Conservation (phyloP, 2,113 vertebrate genomes). For the Salvelinus fontinalis region DNA sequence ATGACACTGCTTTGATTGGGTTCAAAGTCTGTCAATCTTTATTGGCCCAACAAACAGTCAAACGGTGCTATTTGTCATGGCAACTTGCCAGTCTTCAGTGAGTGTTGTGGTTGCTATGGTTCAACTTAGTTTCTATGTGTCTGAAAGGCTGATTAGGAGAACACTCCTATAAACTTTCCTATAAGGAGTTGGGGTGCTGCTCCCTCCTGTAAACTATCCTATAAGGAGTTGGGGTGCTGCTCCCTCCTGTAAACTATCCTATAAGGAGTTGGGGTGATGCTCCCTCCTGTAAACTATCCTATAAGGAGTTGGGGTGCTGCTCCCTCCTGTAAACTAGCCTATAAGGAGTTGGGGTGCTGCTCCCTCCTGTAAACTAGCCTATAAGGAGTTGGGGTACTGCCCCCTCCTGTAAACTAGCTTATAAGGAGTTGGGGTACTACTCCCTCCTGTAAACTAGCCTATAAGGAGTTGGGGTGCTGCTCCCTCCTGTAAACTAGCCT, state of each 20-base stretch:
- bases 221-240: conserved; percentile 25
- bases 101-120: conserved; percentile 45
- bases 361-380: no score
- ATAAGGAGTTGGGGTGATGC: no score
- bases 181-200: background rate
- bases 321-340: conserved; percentile 9
- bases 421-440: no score
- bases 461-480: conserved; percentile 22
- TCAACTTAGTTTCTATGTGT: conserved; percentile 43
- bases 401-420: conserved; percentile 6
- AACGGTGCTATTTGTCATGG: conserved; percentile 59
- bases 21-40: conserved; percentile 51
- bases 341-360: no score
- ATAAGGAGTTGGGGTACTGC: conserved; percentile 21
- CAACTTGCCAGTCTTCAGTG: conserved; percentile 53
- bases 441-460: no score
- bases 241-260: conserved; percentile 8
- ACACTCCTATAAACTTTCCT: conserved; percentile 42
- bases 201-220: no score
- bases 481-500: conserved; percentile 31
- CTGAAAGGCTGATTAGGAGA: conserved; percentile 60
- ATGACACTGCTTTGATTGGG: conserved; percentile 41
- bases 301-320: conserved; percentile 23
- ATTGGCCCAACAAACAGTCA: conserved; percentile 47
- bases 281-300: conserved; percentile 25